Evolutionary conservation across 92 coral and sea anemone species (phyloP), one percentile per base, ranked within the genome.

Genomic region (Umimayanthus chanpuru): DNA sequence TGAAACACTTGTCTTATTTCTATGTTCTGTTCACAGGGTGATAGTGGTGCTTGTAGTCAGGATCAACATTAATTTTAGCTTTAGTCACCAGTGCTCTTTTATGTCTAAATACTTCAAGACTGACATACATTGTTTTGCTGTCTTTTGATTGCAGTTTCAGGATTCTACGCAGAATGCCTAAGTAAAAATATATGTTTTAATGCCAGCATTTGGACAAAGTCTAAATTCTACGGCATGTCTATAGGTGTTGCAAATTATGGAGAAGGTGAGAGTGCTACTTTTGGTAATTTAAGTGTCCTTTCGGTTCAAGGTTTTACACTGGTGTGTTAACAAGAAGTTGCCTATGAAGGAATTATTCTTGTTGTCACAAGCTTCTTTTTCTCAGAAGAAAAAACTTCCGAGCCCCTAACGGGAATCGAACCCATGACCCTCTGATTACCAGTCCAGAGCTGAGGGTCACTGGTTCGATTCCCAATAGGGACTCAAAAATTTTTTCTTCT

Each of bases 181-280:
- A 91, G 94, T 85, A 97, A 94, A 90, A 94, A 92, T 58, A 88
- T 94, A 23, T 97, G 98, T 89, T 95, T 97, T 64, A 97, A 97
- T 82, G 98, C 94, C 55, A 96, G 96, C 49, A 79, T 97, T 81
- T 97, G 98, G 98, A 97, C 99, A 40, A 97, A 95, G 88, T 97
- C 99, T 20, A 97, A 95, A 81, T 97, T 97, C 73, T 97, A 97
- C 77, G 99, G 99, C 56, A 97, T 97, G 99, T 97, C 99, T 20
- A 97, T 97, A 20, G 99, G 99, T 71, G 99, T 97, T 32, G 98
- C 91, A 81, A 96, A 94, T 61, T 91, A 91, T 58, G 99, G 99
- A 58, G 98, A 90, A 91, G 99, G 99, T 96, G 81, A 91, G 96
- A 4, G 2, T 36, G 38, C 26, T 75, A 1, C 40, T 61, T 61